Percentiles rank a stretch among this genome's conserved stretches.
These are phyloP conservation scores for Helicorthomorpha holstii DNA, from an alignment of 1,140 invertebrate genomes.

Conservation along the genomic window DNA sequence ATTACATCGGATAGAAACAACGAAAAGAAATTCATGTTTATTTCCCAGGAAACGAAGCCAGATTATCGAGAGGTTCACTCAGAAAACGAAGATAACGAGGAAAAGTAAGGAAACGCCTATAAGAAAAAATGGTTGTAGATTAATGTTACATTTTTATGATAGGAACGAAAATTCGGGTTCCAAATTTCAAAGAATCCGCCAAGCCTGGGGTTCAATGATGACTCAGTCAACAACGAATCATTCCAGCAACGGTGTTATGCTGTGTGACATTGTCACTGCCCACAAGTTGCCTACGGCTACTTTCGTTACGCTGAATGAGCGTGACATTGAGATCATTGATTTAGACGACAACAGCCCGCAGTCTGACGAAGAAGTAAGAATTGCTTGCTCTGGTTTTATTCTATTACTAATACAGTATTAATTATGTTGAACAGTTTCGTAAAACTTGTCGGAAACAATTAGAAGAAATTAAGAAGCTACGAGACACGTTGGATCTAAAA, in stretches of 20 bases:
- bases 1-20: slow-evolving; percentile 48
- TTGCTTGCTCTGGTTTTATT: too few relatives aligned
- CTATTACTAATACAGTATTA: background rate
- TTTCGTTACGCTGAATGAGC: slow-evolving; percentile 9
- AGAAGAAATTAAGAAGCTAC: slow-evolving; percentile 55
- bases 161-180: slow-evolving; percentile 29
- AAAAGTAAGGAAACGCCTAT: slow-evolving; percentile 3
- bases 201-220: slow-evolving; percentile 40
- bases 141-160: background rate
- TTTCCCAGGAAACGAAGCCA: slow-evolving; percentile 59
- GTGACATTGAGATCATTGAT: slow-evolving; percentile 12
- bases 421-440: slow-evolving; percentile 35
- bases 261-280: slow-evolving; percentile 17
- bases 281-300: slow-evolving; percentile 10
- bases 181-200: slow-evolving; percentile 53
- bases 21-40: slow-evolving; percentile 65
- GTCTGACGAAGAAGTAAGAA: slow-evolving; percentile 18
- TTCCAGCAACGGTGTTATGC: slow-evolving; percentile 10
- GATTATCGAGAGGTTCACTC: slow-evolving; percentile 54
- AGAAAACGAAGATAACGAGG: background rate
- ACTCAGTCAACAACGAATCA: slow-evolving; percentile 24
- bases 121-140: background rate
- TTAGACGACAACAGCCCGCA: slow-evolving; percentile 5
- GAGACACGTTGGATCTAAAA: slow-evolving; percentile 52
- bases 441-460: slow-evolving; percentile 51